Evolutionary conservation across 1,140 invertebrate species (phyloP), one percentile per base, ranked within the genome.

Genomic region (Maconellicoccus hirsutus): DNA sequence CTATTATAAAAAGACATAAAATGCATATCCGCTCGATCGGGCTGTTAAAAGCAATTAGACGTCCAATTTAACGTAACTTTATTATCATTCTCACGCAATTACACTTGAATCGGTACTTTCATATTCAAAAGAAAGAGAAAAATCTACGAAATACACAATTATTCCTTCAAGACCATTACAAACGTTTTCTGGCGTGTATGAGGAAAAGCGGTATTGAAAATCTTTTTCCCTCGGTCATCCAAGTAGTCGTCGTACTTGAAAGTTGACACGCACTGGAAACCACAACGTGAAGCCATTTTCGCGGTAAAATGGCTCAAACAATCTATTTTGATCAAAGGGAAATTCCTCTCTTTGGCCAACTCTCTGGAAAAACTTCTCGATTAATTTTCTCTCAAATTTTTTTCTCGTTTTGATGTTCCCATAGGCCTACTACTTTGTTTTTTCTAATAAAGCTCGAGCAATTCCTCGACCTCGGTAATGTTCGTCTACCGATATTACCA

Each of bases 231-330:
- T 66, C 85, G 77, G 0, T 80, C 80, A 74, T 84, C 84, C 6
- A 80, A 39, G 74, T 89, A 86, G 70, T 90, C 87, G 0, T 77
- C 77, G 75, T 89, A 91, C 7, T 81, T 81, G 4, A 87, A 75
- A 33, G 80, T 80, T 75, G 86, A 89, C 52, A 87, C 81, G 72
- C 81, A 81, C 38, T 86, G 82, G 76, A 88, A 89, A 16, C 87
- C 87, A 12, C 87, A 77, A 71, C 84, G 83, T 72, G 84, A 83
- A 70, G 88, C 85, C 0, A 88, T 83, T 76, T 84, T 84, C 0
- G 86, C 87, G 7, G 89, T 89, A 76, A 84, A 90, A 66, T 83
- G 80, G 71, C 87, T 90, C 4, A 87, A 86, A 71, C 88, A 89
- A 73, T 87, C 83, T 0, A 83, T 82, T 52, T 83, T 79, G n/a